phyloP scores from a whole-genome alignment of 2,888 invertebrate species.

The Orthosia gothica region DNA sequence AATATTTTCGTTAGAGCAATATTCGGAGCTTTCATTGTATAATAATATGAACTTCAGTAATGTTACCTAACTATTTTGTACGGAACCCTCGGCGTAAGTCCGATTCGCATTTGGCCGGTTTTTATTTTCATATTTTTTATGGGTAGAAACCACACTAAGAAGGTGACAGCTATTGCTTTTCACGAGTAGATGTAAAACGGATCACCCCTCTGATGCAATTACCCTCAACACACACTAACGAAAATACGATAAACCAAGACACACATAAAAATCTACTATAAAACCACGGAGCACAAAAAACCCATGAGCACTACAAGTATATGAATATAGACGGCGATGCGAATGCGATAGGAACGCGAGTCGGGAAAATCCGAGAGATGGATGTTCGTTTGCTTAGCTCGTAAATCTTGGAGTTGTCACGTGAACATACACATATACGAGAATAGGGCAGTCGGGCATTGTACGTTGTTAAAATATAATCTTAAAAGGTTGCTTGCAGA shows the following conservation, averaged over 20 bases:
- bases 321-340: conserved; percentile 23
- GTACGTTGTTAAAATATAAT: conserved; percentile 14
- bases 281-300: conserved; percentile 26
- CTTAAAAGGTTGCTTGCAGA: conserved; percentile 1
- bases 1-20: no score
- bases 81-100: no score
- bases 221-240: not conserved
- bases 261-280: conserved; percentile 19
- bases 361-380: conserved; percentile 1
- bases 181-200: not conserved
- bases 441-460: conserved; percentile 35
- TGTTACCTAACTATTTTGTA: no score
- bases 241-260: not conserved
- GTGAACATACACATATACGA: conserved; percentile 22
- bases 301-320: conserved; percentile 20
- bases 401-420: conserved; percentile 60
- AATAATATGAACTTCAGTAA: no score
- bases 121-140: no score
- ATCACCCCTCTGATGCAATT: not conserved
- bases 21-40: no score
- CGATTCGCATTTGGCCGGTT: no score
- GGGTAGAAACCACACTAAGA: not conserved
- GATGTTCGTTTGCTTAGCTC: conserved; percentile 37
- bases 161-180: not conserved
- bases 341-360: conserved; percentile 30